Evolutionary conservation across 2,888 invertebrate species (phyloP).

Genomic region (Lycaena phlaeas): DNA sequence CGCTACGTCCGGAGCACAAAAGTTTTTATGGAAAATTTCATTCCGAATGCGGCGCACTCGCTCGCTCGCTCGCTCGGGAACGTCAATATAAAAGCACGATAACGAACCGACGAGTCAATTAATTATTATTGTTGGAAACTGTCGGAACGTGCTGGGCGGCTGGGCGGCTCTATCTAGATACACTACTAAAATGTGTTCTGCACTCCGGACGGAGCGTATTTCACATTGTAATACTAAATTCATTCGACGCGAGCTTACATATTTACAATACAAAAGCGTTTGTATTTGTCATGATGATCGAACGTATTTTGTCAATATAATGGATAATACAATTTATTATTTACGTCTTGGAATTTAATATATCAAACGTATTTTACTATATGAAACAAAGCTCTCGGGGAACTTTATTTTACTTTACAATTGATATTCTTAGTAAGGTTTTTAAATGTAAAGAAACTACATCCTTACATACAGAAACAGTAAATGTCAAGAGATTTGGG

Average conservation of each 20-base stretch:
- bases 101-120: slow-evolving; percentile 74
- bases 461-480: too few species aligned
- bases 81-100: slow-evolving; percentile 73
- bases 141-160: slow-evolving; percentile 55
- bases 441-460: too few species aligned
- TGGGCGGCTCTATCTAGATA: slow-evolving; percentile 47
- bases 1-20: slow-evolving; percentile 73
- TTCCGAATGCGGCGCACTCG: slow-evolving; percentile 63
- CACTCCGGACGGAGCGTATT: slow-evolving; percentile 21
- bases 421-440: too few species aligned
- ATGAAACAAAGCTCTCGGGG: too few species aligned
- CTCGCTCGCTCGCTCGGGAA: slow-evolving; percentile 63
- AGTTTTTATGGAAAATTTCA: slow-evolving; percentile 74
- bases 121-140: slow-evolving; percentile 72
- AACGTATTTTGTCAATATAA: background rate
- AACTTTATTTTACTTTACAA: too few species aligned
- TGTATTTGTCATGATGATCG: slow-evolving; percentile 1
- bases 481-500: too few species aligned
- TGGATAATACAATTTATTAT: background rate
- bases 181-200: slow-evolving; percentile 33
- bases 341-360: too few species aligned
- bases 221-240: slow-evolving; percentile 24
- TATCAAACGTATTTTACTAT: too few species aligned
- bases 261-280: slow-evolving; percentile 7
- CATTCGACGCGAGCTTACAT: slow-evolving; percentile 13